Base-by-base conservation (phyloP, 2,113 vertebrate species). In the Arothron firmamentum region DNA sequence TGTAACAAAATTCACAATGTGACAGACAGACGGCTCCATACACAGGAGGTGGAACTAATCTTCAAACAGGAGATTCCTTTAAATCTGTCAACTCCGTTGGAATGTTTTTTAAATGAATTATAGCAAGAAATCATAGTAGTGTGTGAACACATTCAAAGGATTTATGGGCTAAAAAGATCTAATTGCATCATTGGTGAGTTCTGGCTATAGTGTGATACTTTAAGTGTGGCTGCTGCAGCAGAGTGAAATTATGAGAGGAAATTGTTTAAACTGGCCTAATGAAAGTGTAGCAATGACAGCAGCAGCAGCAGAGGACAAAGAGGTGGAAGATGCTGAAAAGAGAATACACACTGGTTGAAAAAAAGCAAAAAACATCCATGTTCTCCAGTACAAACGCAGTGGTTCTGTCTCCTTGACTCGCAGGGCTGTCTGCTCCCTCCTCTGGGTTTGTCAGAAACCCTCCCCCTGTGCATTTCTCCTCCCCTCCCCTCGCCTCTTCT, bases 371-470 rank as follows among this genome's bases (percentile, higher is more conserved):
- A 38, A 10, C 11, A 38, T 3, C 3, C 70, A 69, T 59, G 52
- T 59, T 59, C 19, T 43, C 23, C 28, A 19, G 41, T 62, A 51
- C 31, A 75, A 65, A 67, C 49, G 63, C 66, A 70, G 42, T 55
- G 67, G 34, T 70, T 83, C 55, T 61, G 62, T 82, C 72, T 76
- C 72, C 68, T 77, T 71, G 62, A 80, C 55, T 80, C 60, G 54
- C 62, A 67, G 19, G 21, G 31, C 79, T 77, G 69, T 78, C 78
- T 75, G 62, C 68, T 75, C 66, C 23, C 56, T 67, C 60, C 54
- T 78, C 76, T 77, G 63, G 70, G 59, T 81, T 53, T 67, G 75
- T 69, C 60, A 23, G 69, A 83, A 79, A 72, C 86, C 79, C 81
- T 77, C 72, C 85, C 84, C 51, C 54, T 17, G 51, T 72, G 55